Conservation (phyloP, 2,888 invertebrate genomes). For the Scaptodrosophila latifasciaeformis region DNA sequence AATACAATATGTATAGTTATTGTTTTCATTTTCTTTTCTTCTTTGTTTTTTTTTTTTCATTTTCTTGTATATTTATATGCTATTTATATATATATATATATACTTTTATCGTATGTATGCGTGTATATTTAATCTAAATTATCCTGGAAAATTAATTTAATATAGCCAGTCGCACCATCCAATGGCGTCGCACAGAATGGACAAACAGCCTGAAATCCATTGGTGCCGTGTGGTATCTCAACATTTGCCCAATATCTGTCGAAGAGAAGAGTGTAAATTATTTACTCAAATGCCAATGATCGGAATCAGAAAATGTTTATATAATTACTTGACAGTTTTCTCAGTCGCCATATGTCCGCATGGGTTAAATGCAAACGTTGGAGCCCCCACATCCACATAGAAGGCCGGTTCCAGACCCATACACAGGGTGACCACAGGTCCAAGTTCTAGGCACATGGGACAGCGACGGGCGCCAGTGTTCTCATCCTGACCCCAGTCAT, state of each 20-base stretch:
- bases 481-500: conserved; percentile 95
- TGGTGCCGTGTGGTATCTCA: conserved; percentile 98
- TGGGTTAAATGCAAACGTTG: conserved; percentile 97
- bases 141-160: conserved; percentile 98
- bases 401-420: conserved; percentile 99
- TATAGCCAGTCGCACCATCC: conserved; percentile 92
- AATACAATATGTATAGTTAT: conserved; percentile 40
- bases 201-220: conserved; percentile 98
- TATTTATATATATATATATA: too few relatives aligned
- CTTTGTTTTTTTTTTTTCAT: too few relatives aligned
- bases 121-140: conserved; percentile 84
- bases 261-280: conserved; percentile 31
- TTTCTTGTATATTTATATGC: too few relatives aligned
- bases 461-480: conserved; percentile 92
- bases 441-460: conserved; percentile 94
- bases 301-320: background rate
- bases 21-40: conserved; percentile 29
- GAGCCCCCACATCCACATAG: conserved; percentile 94
- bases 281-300: background rate
- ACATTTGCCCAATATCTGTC: conserved; percentile 97
- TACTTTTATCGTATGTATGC: conserved; percentile 19
- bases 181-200: conserved; percentile 98
- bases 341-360: conserved; percentile 99
- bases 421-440: conserved; percentile 93
- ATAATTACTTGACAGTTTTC: conserved; percentile 93